A percentile compares a stretch with the other conserved stretches of the same genome.
These are phyloP conservation scores for Anadara kagoshimensis DNA, from an alignment of 1,140 invertebrate species.

Conservation along the genomic window DNA sequence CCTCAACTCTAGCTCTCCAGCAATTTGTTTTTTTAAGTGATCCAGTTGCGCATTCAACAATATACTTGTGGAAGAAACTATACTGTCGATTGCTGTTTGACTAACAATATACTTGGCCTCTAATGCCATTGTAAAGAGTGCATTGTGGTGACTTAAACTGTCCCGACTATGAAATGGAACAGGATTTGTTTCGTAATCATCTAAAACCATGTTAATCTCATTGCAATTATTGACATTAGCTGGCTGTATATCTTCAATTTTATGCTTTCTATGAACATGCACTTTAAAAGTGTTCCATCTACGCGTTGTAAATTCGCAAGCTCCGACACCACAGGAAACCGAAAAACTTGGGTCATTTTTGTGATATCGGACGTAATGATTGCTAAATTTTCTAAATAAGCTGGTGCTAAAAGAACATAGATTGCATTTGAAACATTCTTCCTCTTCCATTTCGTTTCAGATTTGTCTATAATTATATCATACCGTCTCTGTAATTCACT, in stretches of 20 bases:
- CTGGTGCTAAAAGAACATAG: too few relatives aligned
- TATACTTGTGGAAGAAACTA: conserved; percentile 5
- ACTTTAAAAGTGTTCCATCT: conserved; percentile 18
- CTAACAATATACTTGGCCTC: conserved; percentile 1
- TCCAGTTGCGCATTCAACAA: neutral
- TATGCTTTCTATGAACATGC: conserved; percentile 6
- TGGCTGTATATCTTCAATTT: neutral
- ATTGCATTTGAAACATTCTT: too few relatives aligned
- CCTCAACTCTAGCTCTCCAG: neutral
- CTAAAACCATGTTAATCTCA: neutral
- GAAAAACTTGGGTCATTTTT: conserved; percentile 3
- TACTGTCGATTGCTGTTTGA: conserved; percentile 13
- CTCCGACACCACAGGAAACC: neutral
- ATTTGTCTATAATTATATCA: too few relatives aligned
- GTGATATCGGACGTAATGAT: neutral
- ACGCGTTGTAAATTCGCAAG: neutral
- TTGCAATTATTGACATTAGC: neutral
- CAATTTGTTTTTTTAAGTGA: neutral
- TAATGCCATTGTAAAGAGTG: conserved; percentile 8
- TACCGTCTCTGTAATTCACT: too few relatives aligned
- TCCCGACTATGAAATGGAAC: neutral
- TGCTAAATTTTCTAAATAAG: too few relatives aligned
- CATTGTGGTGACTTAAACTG: neutral
- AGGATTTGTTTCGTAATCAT: neutral
- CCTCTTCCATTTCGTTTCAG: too few relatives aligned